Base-by-base conservation (phyloP, 2,888 invertebrate species). In the Sympetrum striolatum region DNA sequence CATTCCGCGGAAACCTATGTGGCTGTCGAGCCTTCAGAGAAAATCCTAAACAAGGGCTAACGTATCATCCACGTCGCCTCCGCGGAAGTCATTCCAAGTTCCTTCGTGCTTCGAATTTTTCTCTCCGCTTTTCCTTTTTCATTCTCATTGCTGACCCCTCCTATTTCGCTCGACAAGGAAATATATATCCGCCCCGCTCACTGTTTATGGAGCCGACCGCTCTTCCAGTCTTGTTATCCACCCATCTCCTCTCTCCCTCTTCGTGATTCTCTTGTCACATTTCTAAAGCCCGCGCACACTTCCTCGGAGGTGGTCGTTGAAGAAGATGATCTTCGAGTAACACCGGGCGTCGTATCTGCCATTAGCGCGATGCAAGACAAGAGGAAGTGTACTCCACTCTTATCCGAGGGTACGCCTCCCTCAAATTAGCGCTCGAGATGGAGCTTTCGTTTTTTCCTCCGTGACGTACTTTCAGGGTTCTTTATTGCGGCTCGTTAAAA, bases 251-350 rank as follows among this genome's bases (percentile, higher is more conserved):
- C 39, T 39, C 39, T 39, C 53, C 60, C 58, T 82, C 53, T 82
- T 35, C 37, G 64, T 37, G 60, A 86, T 86, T 35, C 60, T 86
- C 64, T 86, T 60, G 60, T 86, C 86, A 64, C 86, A 86, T 60
- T 60, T 60, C 86, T n/a, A 37, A 64, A 86, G 35, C 39, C 60
- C 22, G 37, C 48, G 37, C 58, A n/a, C 18, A 8, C 18, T 60
- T 25, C 73, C 12, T 31, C 8, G 73, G 10, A 73, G 73, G 8
- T 31, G 31, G 25, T 73, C 73, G 73, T 73, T 12, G 73, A 25
- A 31, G 73, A 31, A 31, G 73, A 25, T 31, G 25, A 14, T 73
- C 73, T 25, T 31, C 14, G n/a, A 25, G 73, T 53, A 18, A 18
- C n/a, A 73, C 25, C 73, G 31, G 31, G 31, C 73, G 53, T 53